phyloP scores from a whole-genome alignment of 1,140 invertebrate genomes.

The Rhopalosiphum padi region DNA sequence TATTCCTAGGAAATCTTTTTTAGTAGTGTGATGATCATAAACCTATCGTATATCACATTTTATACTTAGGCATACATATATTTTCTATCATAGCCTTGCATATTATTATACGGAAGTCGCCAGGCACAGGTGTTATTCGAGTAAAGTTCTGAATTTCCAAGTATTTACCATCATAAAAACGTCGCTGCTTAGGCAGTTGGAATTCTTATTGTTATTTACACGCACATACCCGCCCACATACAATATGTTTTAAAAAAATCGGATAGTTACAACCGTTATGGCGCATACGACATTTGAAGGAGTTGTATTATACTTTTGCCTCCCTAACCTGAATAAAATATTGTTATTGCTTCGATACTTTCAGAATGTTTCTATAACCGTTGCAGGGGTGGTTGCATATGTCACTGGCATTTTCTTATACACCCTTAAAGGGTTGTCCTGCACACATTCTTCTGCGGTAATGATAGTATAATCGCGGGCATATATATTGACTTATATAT shows the following conservation, averaged over 20 bases:
- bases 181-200: neutral
- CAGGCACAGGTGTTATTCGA: slow-evolving; percentile 4
- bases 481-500: no score
- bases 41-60: neutral
- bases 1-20: neutral
- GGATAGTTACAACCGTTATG: neutral
- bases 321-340: neutral
- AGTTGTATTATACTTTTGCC: neutral
- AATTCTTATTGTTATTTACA: neutral
- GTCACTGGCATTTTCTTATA: neutral
- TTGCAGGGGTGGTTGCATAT: neutral
- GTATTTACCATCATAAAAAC: neutral
- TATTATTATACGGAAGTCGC: neutral
- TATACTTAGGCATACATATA: neutral
- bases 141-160: slow-evolving; percentile 31
- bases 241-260: neutral
- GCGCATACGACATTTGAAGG: neutral
- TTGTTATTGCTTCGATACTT: slow-evolving; percentile 6
- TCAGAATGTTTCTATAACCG: neutral
- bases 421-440: neutral
- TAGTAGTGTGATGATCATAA: slow-evolving; percentile 11
- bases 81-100: neutral
- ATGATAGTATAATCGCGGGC: neutral
- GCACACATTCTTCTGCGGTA: neutral
- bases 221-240: neutral